phyloP scores from a whole-genome alignment of 2,888 invertebrate genomes.

The Tetheella fluctuosa region DNA sequence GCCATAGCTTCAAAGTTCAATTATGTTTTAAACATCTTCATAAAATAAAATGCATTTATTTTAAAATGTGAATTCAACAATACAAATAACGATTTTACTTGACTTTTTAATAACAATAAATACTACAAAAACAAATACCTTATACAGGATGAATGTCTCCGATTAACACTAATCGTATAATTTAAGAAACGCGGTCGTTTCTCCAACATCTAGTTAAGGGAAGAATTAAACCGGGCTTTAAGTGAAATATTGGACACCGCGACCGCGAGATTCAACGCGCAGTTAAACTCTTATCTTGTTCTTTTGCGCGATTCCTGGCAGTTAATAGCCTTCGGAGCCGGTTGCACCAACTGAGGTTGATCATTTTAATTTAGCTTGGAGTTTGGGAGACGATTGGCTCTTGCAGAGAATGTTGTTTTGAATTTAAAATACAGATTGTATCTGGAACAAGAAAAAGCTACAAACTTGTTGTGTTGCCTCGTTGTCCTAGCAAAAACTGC shows the following conservation, averaged over 20 bases:
- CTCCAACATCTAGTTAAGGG: constrained; percentile 23
- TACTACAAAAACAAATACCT: neutral
- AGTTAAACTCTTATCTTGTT: constrained; percentile 33
- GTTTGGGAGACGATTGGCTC: neutral
- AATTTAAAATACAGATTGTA: neutral
- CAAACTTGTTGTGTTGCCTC: too few relatives aligned
- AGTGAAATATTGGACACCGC: constrained; percentile 39
- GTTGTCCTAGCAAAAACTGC: too few relatives aligned
- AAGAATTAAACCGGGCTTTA: constrained; percentile 41
- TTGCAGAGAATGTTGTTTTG: neutral
- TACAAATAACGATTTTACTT: too few relatives aligned
- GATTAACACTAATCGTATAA: constrained; percentile 25
- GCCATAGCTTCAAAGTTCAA: too few relatives aligned
- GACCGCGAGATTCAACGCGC: constrained; percentile 33
- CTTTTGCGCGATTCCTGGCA: constrained; percentile 26
- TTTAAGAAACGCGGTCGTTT: constrained; percentile 34
- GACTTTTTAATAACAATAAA: neutral
- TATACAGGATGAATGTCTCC: neutral
- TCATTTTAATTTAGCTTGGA: neutral
- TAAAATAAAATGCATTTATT: too few relatives aligned
- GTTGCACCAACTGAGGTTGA: neutral
- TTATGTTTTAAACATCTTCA: too few relatives aligned
- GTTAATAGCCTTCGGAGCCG: constrained; percentile 7
- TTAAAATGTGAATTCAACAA: too few relatives aligned
- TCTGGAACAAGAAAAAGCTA: too few relatives aligned